Evolutionary conservation across 1,140 invertebrate species (phyloP).

Genomic region (Polyergus mexicanus): DNA sequence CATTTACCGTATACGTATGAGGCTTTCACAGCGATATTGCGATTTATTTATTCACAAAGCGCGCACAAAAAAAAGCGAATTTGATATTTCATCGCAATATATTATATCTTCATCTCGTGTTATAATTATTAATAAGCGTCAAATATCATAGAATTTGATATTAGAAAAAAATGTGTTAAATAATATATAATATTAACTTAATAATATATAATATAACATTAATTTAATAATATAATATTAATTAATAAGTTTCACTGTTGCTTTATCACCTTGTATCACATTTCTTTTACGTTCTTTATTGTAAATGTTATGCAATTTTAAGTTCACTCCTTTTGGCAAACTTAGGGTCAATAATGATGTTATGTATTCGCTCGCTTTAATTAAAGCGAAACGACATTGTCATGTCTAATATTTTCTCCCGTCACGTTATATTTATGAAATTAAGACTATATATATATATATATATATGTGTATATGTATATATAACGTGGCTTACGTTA

Average conservation of each 20-base stretch:
- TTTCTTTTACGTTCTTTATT: conserved; percentile 15
- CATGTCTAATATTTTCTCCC: conserved; percentile 51
- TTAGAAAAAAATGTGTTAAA: background rate
- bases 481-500: conserved; percentile 18
- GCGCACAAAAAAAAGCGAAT: background rate
- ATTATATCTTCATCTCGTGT: background rate
- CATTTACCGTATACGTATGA: background rate
- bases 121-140: background rate
- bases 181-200: background rate
- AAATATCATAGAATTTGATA: background rate
- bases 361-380: background rate
- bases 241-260: background rate
- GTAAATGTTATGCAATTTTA: conserved; percentile 46
- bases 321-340: conserved; percentile 45
- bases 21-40: background rate
- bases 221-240: too few relatives aligned
- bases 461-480: too few relatives aligned
- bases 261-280: background rate
- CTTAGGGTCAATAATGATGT: conserved; percentile 50
- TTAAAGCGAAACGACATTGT: conserved; percentile 31
- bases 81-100: conserved; percentile 15
- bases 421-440: conserved; percentile 56
- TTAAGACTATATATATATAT: background rate
- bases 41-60: background rate
- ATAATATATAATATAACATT: too few relatives aligned